Base-by-base conservation (phyloP, 2,113 vertebrate genomes). In the Bucco capensis region DNA sequence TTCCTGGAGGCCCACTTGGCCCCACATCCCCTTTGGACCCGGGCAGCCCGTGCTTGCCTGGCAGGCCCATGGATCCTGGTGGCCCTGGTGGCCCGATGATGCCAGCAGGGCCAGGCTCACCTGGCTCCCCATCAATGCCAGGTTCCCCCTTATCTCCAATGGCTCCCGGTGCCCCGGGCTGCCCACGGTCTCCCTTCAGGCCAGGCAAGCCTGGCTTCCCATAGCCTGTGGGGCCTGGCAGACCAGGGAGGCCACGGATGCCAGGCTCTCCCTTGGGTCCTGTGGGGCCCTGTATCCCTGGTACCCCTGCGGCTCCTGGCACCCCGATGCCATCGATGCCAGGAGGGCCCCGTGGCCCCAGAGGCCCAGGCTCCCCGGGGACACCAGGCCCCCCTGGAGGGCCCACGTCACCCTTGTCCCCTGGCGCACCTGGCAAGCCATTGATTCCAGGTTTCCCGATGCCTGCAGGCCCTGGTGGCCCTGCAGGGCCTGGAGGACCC, bases 181-280 rank as follows among this genome's bases (percentile, higher is more conserved):
- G 98, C n/a, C 99, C 99, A 3, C 97, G 98, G 51, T 99, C 99
- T 64, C 99, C 99, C 81, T 99, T 99, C 30, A 97, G 97, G 35
- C 99, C 99, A 6, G 96, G 93, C 46, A 98, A 90, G 37, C 99
- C 99, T 8, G 98, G 99, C 96, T 99, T 98, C 83, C 99, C 99
- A 67, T 98, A 99, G 37, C 98, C 98, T 49, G 98, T 97, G 1
- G 98, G 93, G 13, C 99, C 99, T 7, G 98, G 98, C 83, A 98
- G 79, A 23, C 99, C 99, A 19, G 99, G 98, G 53, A 94, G 89
- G 12, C 99, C 99, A 3, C 98, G 97, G 17, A 85, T 67, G 13
- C 99, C 99, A 7, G 97, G 96, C 57, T 99, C 99, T 54, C 99
- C 99, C 95, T 99, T 99, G 5, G 97, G 97, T 19, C 99, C 99